Evolutionary conservation across 2,113 vertebrate species (phyloP).

Genomic region (Probosciger aterrimus): DNA sequence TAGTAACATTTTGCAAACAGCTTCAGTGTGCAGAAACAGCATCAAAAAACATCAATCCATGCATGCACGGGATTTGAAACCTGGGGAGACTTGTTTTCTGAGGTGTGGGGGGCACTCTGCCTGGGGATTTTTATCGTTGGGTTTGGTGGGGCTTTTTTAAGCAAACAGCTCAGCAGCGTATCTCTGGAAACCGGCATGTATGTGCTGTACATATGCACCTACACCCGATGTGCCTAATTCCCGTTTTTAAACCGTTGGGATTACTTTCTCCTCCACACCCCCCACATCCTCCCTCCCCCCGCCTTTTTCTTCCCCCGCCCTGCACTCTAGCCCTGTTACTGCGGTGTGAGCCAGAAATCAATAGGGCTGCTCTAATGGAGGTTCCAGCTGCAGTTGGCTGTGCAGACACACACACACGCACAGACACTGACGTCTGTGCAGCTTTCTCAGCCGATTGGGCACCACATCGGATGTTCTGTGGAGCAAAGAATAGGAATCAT

Average conservation of each 20-base stretch:
- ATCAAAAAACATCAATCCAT: background rate
- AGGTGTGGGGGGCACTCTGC: background rate
- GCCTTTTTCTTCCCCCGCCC: background rate
- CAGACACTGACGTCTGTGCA: slow-evolving; percentile 75
- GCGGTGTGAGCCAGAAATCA: slow-evolving; percentile 76
- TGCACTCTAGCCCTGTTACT: slow-evolving; percentile 47
- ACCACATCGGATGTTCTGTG: slow-evolving; percentile 83
- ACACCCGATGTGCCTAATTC: background rate
- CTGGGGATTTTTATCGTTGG: background rate
- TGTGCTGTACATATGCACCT: background rate
- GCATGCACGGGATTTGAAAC: background rate
- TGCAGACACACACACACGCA: background rate
- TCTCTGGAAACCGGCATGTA: background rate
- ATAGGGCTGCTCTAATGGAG: slow-evolving; percentile 75
- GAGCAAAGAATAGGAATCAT: slow-evolving; percentile 75
- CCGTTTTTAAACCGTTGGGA: background rate
- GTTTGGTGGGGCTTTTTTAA: background rate
- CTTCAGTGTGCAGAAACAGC: background rate
- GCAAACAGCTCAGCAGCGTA: background rate
- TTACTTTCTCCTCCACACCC: background rate
- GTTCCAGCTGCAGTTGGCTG: slow-evolving; percentile 69
- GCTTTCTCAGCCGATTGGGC: slow-evolving; percentile 79
- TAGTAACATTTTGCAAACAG: background rate
- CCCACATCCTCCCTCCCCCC: too few species aligned
- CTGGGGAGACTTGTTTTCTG: background rate